A percentile compares a stretch with the other conserved stretches of the same genome.
phyloP scores from a whole-genome alignment of 23 tunicate species.

The Ciona savignyi region DNA sequence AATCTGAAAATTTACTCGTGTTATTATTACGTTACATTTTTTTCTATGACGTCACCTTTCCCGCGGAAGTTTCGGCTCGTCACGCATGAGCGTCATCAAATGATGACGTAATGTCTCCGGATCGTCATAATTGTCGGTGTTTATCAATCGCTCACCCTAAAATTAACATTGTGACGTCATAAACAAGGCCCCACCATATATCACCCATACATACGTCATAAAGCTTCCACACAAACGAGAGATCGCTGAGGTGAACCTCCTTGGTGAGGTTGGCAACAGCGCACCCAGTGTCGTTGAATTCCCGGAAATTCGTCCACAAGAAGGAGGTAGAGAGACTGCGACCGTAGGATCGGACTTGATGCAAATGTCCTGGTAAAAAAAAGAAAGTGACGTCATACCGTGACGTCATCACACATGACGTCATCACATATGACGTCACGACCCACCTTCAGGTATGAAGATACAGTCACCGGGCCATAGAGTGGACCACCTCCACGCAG shows the following conservation, averaged over 20 bases:
- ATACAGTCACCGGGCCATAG: slow-evolving; percentile 84
- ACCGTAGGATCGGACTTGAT: slow-evolving; percentile 94
- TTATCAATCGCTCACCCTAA: slow-evolving; percentile 81
- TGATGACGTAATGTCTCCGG: slow-evolving; percentile 83
- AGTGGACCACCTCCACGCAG: slow-evolving; percentile 76
- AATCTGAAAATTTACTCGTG: slow-evolving; percentile 33
- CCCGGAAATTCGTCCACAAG: slow-evolving; percentile 75
- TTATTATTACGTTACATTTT: background rate
- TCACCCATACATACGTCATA: slow-evolving; percentile 34
- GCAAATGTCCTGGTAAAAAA: slow-evolving; percentile 51
- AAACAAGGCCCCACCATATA: background rate
- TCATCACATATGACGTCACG: too few relatives aligned
- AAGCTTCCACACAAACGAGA: slow-evolving; percentile 76
- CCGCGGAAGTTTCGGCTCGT: slow-evolving; percentile 59
- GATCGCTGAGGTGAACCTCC: slow-evolving; percentile 30
- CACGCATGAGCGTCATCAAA: slow-evolving; percentile 58
- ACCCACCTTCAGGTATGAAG: slow-evolving; percentile 68
- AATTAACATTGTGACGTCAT: background rate
- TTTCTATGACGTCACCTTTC: slow-evolving; percentile 44
- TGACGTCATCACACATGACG: too few relatives aligned
- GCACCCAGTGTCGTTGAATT: slow-evolving; percentile 86
- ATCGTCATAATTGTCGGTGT: slow-evolving; percentile 56
- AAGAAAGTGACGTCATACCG: too few relatives aligned
- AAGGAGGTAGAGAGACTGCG: slow-evolving; percentile 79
- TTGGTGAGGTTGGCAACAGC: slow-evolving; percentile 31